Conservation (phyloP, 2,888 invertebrate genomes). For the Drosophila incognita region DNA sequence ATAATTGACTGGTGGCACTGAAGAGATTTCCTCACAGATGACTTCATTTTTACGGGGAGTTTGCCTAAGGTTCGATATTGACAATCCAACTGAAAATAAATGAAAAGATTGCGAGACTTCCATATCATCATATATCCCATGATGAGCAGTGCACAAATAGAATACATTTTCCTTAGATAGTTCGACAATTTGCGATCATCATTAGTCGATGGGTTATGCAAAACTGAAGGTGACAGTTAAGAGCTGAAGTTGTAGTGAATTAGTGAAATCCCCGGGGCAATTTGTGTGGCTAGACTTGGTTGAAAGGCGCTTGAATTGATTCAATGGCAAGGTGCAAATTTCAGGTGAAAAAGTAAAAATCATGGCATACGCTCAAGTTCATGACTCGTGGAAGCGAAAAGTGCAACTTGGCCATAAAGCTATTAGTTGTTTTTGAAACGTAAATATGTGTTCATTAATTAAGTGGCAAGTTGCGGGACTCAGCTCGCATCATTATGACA, state of each 20-base stretch:
- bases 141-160: background rate
- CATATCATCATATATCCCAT: background rate
- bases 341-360: constrained; percentile 28
- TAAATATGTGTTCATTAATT: constrained; percentile 44
- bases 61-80: background rate
- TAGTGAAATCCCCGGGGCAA: constrained; percentile 6
- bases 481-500: constrained; percentile 46
- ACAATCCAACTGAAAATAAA: background rate
- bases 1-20: constrained; percentile 62
- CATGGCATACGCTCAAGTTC: constrained; percentile 47
- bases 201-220: constrained; percentile 29
- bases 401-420: constrained; percentile 55
- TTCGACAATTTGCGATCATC: constrained; percentile 13
- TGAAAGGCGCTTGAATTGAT: constrained; percentile 18
- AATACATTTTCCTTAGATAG: background rate
- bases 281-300: constrained; percentile 19
- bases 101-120: background rate
- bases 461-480: constrained; percentile 37
- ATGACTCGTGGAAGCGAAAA: constrained; percentile 58
- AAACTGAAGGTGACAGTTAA: constrained; percentile 2
- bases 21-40: constrained; percentile 12
- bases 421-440: constrained; percentile 55
- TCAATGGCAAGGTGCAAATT: constrained; percentile 34
- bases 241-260: constrained; percentile 2
- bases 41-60: constrained; percentile 7